Conservation (phyloP, 2,888 invertebrate genomes). For the Torymus texanus region DNA sequence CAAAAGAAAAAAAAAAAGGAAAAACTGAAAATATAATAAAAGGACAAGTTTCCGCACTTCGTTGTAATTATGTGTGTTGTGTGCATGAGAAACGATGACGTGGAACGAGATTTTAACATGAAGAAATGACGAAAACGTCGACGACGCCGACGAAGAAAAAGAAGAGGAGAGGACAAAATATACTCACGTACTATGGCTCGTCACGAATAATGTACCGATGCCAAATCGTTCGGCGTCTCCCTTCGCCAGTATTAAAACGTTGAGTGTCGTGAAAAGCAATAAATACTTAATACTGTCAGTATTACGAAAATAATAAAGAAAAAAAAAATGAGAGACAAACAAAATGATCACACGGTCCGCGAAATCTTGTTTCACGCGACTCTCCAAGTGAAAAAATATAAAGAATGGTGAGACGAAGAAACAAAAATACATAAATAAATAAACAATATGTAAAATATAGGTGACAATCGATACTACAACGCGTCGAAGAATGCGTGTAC, state of each 20-base stretch:
- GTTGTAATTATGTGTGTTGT: constrained; percentile 8
- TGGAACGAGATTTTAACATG: constrained; percentile 36
- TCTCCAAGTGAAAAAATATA: constrained; percentile 5
- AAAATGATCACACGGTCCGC: not conserved
- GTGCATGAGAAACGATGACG: constrained; percentile 17
- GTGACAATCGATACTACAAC: constrained; percentile 35
- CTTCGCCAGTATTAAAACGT: constrained; percentile 44
- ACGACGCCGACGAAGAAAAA: too few species aligned
- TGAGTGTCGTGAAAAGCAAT: constrained; percentile 33
- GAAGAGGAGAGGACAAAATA: too few species aligned
- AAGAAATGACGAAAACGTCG: not conserved
- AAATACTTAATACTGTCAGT: constrained; percentile 35
- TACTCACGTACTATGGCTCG: too few species aligned
- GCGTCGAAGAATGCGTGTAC: constrained; percentile 24
- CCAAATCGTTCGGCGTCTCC: constrained; percentile 1
- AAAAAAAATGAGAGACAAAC: too few species aligned
- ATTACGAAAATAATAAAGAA: constrained; percentile 19
- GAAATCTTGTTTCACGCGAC: constrained; percentile 44
- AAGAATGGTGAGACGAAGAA: not conserved
- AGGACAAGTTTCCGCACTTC: too few species aligned
- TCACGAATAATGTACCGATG: not conserved
- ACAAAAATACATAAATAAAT: too few species aligned
- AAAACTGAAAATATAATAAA: too few species aligned
- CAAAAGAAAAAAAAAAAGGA: too few species aligned
- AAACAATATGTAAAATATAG: constrained; percentile 2